phyloP scores from a whole-genome alignment of 2,797 vertebrate species.

The Spatula versicolor region DNA sequence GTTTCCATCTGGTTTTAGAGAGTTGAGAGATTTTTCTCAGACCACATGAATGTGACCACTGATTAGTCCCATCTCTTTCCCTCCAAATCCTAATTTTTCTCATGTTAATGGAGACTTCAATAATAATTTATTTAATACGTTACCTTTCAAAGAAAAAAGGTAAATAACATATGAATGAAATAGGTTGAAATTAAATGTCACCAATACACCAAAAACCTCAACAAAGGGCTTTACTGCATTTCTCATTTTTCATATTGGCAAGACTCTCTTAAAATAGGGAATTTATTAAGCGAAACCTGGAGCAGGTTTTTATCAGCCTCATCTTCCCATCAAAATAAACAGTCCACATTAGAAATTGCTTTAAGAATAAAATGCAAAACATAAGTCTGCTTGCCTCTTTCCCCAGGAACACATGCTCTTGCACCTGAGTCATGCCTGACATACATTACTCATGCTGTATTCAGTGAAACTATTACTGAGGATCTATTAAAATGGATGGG shows the following conservation, averaged over 20 bases:
- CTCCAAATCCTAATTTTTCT: neutral
- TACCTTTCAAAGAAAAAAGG: neutral
- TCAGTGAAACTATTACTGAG: neutral
- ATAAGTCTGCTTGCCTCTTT: neutral
- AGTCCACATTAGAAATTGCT: neutral
- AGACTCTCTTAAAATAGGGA: neutral
- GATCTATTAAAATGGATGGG: neutral
- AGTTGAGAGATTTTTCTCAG: neutral
- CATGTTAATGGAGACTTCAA: neutral
- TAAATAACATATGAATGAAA: neutral
- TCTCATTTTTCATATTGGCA: neutral
- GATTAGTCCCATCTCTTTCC: neutral
- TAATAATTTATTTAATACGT: neutral
- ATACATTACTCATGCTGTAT: neutral
- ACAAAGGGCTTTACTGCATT: neutral
- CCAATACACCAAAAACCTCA: neutral
- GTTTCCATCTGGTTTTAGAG: neutral
- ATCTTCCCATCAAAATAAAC: neutral
- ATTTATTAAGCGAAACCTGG: neutral
- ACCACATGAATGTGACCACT: neutral
- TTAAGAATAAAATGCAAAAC: neutral
- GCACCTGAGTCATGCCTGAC: neutral
- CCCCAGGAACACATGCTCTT: rapidly evolving
- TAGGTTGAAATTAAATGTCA: neutral
- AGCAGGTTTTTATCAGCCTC: neutral